phyloP scores from a whole-genome alignment of 2,888 invertebrate species.

The Listrodromus nycthemerus region DNA sequence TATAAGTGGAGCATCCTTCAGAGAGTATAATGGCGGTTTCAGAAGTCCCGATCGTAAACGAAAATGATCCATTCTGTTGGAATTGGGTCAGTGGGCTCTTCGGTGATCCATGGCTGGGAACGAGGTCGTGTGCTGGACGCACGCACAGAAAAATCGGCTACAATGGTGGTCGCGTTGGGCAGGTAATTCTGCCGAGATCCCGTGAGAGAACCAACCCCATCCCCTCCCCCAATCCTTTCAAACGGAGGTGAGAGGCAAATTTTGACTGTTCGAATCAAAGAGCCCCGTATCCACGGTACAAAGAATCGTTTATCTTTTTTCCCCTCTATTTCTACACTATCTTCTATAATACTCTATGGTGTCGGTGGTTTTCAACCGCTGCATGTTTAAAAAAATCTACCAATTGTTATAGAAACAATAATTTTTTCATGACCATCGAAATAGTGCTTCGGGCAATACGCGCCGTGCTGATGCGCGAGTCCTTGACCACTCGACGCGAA shows the following conservation, averaged over 20 bases:
- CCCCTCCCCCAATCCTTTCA: constrained; percentile 46
- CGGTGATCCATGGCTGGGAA: constrained; percentile 70
- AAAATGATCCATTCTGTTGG: constrained; percentile 63
- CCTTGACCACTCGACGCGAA: background rate
- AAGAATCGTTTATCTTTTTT: constrained; percentile 24
- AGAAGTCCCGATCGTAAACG: constrained; percentile 72
- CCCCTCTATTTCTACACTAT: background rate
- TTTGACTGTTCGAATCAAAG: constrained; percentile 46
- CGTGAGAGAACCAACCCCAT: constrained; percentile 48
- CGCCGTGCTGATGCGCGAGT: background rate
- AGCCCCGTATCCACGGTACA: constrained; percentile 31
- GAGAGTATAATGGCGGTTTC: constrained; percentile 16
- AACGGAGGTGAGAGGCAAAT: constrained; percentile 54
- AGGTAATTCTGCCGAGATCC: constrained; percentile 62
- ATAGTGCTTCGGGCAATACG: background rate
- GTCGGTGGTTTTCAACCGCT: too few relatives aligned
- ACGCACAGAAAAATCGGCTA: constrained; percentile 73
- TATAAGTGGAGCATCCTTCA: constrained; percentile 61
- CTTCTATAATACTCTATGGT: background rate
- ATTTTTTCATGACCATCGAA: constrained; percentile 4
- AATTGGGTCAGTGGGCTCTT: constrained; percentile 77
- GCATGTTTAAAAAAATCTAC: background rate
- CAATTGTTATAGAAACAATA: constrained; percentile 7
- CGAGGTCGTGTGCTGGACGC: constrained; percentile 80
- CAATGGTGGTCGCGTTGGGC: constrained; percentile 62